Base-by-base conservation (phyloP, 2,797 vertebrate species). In the Rhinichthys osculus region DNA sequence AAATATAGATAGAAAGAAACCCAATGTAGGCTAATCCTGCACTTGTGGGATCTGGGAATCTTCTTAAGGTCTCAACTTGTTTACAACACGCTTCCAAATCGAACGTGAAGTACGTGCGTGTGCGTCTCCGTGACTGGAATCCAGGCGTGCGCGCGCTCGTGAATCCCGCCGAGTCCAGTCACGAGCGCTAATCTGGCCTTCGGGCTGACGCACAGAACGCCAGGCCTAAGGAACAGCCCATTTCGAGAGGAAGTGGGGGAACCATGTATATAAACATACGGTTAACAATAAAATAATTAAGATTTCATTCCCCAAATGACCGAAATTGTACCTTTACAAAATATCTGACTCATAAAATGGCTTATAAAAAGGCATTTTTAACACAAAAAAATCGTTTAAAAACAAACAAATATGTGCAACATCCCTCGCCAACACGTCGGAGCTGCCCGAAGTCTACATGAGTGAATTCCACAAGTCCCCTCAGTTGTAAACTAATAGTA, bases 101-200 rank as follows among this genome's bases (percentile, higher is more conserved):
- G 86, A 83, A 89, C 89, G 88, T 85, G 82, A 74, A 52, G 88
- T 76, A 89, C 76, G 90, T 81, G 74, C 64, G 73, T 35, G 59
- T 59, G 62, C 7, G 47, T 59, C 90, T 89, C 80, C 87, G 90
- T 87, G 86, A 54, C 87, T 89, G 90, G 83, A 90, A 90, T 77
- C 33, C 83, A 85, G 92, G 92, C 94, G 94, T 92, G 78, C 89
- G 88, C 50, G 89, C 71, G 80, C 92, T 64, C 86, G 86, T 88
- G 92, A 85, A 92, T 94, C 94, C 93, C 89, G 93, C 92, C 90
- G 91, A 87, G 92, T 91, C 93, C 93, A 90, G 93, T 89, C 86
- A 89, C 91, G 87, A 86, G 50, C 79, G 88, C 93, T 94, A 93
- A 93, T 93, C 91, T 91, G 92, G 92, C 91, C 94, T 90, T 92